Conservation (phyloP, 2,888 invertebrate species). For the Allophyes oxyacanthae region DNA sequence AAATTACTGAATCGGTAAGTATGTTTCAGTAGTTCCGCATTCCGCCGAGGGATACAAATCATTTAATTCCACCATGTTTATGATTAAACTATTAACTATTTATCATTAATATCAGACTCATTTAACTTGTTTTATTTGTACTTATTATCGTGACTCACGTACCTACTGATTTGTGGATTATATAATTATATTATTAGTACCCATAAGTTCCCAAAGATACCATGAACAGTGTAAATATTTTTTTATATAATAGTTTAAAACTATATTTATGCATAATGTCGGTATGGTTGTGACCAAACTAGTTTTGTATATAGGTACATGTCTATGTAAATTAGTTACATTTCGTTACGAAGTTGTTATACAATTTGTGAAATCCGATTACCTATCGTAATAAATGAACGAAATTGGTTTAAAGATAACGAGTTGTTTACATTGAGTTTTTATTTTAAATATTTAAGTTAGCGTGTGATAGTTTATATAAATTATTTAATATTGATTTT, state of each 20-base stretch:
- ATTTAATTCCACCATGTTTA: constrained; percentile 2
- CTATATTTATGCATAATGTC: constrained; percentile 15
- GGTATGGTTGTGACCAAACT: constrained; percentile 22
- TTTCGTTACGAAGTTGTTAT: constrained; percentile 43
- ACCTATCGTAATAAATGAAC: constrained; percentile 18
- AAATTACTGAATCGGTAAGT: background rate
- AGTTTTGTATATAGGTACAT: constrained; percentile 20
- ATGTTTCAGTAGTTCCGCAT: background rate
- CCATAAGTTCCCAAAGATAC: background rate
- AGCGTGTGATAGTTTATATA: constrained; percentile 37
- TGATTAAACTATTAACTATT: background rate
- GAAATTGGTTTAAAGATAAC: constrained; percentile 25
- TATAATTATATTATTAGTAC: constrained; percentile 8
- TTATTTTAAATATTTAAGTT: constrained; percentile 29
- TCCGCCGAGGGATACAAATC: background rate
- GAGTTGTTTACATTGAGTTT: constrained; percentile 26
- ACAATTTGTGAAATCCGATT: constrained; percentile 38
- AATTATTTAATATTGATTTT: too few relatives aligned
- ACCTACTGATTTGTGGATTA: background rate
- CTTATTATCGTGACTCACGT: background rate
- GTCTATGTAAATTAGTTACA: constrained; percentile 31
- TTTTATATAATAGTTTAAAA: constrained; percentile 28
- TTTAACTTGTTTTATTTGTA: constrained; percentile 1
- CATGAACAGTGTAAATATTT: constrained; percentile 6
- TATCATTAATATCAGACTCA: background rate